Evolutionary conservation across 1,140 invertebrate genomes (phyloP), one percentile per base, ranked within the genome.

Genomic region (Halictus rubicundus): DNA sequence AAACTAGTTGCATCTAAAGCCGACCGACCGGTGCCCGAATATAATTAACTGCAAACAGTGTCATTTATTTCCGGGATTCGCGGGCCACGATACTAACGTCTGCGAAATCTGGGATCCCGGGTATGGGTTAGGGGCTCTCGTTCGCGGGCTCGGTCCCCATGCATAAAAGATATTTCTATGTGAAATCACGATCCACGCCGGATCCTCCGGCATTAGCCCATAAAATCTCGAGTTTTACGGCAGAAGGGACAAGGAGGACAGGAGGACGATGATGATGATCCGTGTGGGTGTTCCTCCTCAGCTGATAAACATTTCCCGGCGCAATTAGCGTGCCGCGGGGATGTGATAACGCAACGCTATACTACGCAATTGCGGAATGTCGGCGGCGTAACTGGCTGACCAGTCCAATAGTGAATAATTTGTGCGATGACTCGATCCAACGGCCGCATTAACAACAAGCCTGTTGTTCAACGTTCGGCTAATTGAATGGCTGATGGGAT

Each of bases 161-260:
- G 84, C 81, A 84, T 85, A 85, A 89, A 86, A 82, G 78, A 85
- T 87, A 73, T 65, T 82, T 84, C 76, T 86, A 86, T 84, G 87
- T 89, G 89, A 90, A 90, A 90, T 88, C 87, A 88, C 83, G 88
- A 88, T 89, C 87, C 80, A 74, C 82, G 73, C 83, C 68, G 80
- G 64, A 60, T 63, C 66, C 72, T 79, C 68, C 61, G 78, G 77
- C 87, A 90, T 89, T 89, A 89, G 87, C 88, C 88, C 87, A 89
- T 90, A 90, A 90, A 90, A 89, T 89, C 88, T 90, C 83, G 87
- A 89, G 86, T 89, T 89, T 89, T 88, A 85, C 87, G 83, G 80
- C 42, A 14, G 12, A 46, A 46, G 42, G 42, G 42, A 12, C 42
- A 46, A 46, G 42, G 42, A 46, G 42, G 12, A 46, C 10, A n/a